Evolutionary conservation across 1,140 invertebrate species (phyloP).

Genomic region (Lepidurus apus): DNA sequence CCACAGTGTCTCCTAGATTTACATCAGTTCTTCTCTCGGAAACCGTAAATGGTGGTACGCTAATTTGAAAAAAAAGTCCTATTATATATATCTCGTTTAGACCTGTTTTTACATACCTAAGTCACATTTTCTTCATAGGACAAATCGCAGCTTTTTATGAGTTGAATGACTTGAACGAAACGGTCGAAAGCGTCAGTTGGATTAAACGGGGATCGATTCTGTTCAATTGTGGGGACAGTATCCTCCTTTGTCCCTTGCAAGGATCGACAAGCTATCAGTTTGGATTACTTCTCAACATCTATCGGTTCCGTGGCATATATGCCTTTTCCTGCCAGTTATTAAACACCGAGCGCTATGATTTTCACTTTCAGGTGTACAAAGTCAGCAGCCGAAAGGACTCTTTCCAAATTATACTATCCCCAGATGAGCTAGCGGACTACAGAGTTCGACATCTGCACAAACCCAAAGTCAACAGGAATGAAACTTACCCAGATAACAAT

Average conservation of each 20-base stretch:
- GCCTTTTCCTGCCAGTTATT: neutral
- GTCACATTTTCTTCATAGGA: slow-evolving; percentile 17
- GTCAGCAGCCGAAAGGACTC: neutral
- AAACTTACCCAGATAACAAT: neutral
- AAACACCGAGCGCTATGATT: neutral
- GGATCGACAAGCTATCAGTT: neutral
- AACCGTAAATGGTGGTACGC: too few relatives aligned
- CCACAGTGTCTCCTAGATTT: too few relatives aligned
- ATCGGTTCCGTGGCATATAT: neutral
- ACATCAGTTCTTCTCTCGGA: too few relatives aligned
- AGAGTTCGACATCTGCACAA: neutral
- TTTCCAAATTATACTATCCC: neutral
- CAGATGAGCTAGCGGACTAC: neutral
- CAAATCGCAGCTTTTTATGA: slow-evolving; percentile 21
- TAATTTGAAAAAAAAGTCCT: too few relatives aligned
- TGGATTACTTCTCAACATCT: neutral
- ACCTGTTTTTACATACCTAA: too few relatives aligned
- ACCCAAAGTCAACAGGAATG: neutral
- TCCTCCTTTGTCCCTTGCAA: neutral
- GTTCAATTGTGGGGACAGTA: neutral
- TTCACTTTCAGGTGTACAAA: neutral
- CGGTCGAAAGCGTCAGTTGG: neutral
- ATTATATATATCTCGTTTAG: too few relatives aligned
- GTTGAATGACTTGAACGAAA: neutral
- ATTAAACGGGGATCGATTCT: neutral